Evolutionary conservation across 2,888 invertebrate genomes (phyloP), one percentile per base, ranked within the genome.

Genomic region (Syrista parreyssii): DNA sequence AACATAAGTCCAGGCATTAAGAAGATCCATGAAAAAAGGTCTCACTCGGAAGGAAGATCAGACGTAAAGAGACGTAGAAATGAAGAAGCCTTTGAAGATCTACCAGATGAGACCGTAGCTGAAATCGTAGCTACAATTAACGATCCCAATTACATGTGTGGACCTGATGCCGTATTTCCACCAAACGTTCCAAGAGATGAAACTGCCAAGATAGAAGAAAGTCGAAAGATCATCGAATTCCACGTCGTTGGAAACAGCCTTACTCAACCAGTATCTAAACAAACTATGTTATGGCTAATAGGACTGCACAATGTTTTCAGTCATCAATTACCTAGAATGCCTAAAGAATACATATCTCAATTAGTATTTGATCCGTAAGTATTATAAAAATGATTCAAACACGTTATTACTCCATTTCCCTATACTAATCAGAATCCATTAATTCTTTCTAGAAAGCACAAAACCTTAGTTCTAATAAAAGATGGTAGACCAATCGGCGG

Each of bases 291-390:
- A 12, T 98, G 98, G 98, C 93, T 98, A 9, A 96, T 98, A 80
- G 97, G 97, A 33, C 93, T 99, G 12, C 98, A 98, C 91, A 98
- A 98, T 90, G 97, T 99, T 0, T 98, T 99, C 91, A 97, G 98
- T 0, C 97, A 97, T 88, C 99, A 99, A 89, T 92, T 99, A 79
- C 98, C 99, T 0, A 95, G 97, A 89, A 99, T 99, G 99, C 99
- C 99, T 0, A 97, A 97, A 83, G 98, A 98, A 91, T 99, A 99
- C 90, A 98, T 99, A 84, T 98, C 98, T 0, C 96, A 99, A 85
- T 92, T 99, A 75, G 96, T 99, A 1, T 99, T 99, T 91, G 99
- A 99, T 91, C 95, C 96, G 96, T 96, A 91, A 94, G 95, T 94
- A 82, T 68, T n/a, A 55, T 55, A 23, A 23, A 23, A 55, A 23